Conservation (phyloP, 2,113 vertebrate genomes). For the Albula glossodonta region DNA sequence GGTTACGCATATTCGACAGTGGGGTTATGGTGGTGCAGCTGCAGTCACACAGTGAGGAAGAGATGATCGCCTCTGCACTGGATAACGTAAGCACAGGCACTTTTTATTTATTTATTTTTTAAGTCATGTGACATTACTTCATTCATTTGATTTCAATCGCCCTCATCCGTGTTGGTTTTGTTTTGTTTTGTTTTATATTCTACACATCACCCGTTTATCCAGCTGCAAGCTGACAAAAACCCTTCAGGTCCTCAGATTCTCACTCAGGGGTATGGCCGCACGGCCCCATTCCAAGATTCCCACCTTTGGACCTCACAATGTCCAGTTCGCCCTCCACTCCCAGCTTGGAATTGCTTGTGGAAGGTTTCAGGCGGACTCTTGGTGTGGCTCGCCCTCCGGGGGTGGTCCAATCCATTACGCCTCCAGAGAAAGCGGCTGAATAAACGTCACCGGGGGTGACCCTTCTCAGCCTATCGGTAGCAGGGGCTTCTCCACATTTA, state of each 20-base stretch:
- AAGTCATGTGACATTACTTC: not conserved
- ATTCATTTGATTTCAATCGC: not conserved
- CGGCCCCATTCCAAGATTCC: not conserved
- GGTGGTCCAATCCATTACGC: not conserved
- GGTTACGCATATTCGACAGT: constrained; percentile 94
- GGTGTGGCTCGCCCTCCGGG: not conserved
- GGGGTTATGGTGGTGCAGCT: constrained; percentile 98
- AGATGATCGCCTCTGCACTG: constrained; percentile 93
- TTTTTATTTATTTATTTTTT: not conserved
- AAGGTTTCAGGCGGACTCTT: not conserved
- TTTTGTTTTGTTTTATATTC: not conserved
- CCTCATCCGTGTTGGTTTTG: not conserved
- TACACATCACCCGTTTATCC: not conserved
- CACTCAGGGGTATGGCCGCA: not conserved
- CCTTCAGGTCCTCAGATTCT: not conserved
- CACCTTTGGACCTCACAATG: not conserved
- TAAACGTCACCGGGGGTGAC: not conserved
- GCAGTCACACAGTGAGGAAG: constrained; percentile 95
- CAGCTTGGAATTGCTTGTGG: not conserved
- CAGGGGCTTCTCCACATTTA: not conserved
- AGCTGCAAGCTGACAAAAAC: not conserved
- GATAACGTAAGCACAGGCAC: constrained; percentile 77
- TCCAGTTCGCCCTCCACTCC: not conserved
- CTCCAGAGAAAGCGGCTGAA: not conserved
- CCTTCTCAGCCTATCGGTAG: not conserved